These are phyloP conservation scores for Plestiodon gilberti DNA, from an alignment of 2,113 vertebrate genomes.

Conservation along the genomic window DNA sequence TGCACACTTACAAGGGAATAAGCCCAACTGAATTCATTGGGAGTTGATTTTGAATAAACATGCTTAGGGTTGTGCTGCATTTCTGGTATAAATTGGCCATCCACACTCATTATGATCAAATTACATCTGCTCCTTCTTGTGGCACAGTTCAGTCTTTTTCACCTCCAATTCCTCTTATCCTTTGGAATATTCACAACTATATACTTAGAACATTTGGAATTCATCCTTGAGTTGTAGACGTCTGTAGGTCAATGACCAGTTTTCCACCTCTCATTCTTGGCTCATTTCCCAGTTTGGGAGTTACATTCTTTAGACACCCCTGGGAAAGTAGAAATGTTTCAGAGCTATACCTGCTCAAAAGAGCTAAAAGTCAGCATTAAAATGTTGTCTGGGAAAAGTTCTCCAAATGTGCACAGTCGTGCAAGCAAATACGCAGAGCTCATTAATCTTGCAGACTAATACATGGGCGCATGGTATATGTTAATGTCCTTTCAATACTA, in stretches of 20 bases:
- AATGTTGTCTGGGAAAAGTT: constrained; percentile 34
- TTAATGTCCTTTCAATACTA: constrained; percentile 17
- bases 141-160: background rate
- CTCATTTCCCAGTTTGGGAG: constrained; percentile 40
- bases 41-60: no score
- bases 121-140: constrained; percentile 29
- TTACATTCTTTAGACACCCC: constrained; percentile 15
- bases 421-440: background rate
- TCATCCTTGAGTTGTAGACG: constrained; percentile 33
- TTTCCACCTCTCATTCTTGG: constrained; percentile 50
- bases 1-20: background rate
- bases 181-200: constrained; percentile 15
- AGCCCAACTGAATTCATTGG: constrained; percentile 26
- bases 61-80: background rate
- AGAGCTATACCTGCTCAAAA: constrained; percentile 26
- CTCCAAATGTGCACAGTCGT: constrained; percentile 8
- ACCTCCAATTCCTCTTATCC: background rate
- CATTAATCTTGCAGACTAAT: background rate
- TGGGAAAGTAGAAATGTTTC: constrained; percentile 39
- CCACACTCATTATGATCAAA: constrained; percentile 19
- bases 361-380: constrained; percentile 31
- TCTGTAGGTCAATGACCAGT: background rate
- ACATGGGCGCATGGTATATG: background rate
- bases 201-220: constrained; percentile 40
- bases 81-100: constrained; percentile 22